Percentiles rank a stretch among this genome's conserved stretches.
phyloP scores from a whole-genome alignment of 2,113 vertebrate genomes.

The Triplophysa siluroides region DNA sequence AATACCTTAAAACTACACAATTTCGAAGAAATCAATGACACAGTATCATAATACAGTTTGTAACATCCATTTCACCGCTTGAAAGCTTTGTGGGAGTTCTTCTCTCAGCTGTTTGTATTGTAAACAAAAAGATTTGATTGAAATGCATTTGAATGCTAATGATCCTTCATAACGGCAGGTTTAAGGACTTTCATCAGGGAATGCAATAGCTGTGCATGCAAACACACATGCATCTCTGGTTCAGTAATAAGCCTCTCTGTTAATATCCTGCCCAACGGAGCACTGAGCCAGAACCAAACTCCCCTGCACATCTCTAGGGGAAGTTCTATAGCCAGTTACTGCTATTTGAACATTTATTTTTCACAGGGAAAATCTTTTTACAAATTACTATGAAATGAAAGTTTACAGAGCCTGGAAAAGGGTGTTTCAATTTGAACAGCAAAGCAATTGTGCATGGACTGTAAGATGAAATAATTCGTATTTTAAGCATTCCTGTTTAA shows the following conservation, averaged over 20 bases:
- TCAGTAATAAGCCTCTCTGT: constrained; percentile 37
- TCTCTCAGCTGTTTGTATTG: constrained; percentile 36
- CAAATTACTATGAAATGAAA: not conserved
- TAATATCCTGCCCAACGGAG: constrained; percentile 29
- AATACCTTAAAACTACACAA: not conserved
- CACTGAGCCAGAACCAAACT: constrained; percentile 25
- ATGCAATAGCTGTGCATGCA: constrained; percentile 28
- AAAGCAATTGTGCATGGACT: not conserved
- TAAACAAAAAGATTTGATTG: constrained; percentile 47
- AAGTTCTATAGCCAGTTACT: not conserved
- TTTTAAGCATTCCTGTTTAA: not conserved
- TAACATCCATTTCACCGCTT: constrained; percentile 2
- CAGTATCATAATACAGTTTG: not conserved
- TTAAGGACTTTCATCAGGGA: constrained; percentile 57
- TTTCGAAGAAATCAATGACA: not conserved
- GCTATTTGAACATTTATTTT: not conserved
- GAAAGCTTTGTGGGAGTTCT: constrained; percentile 23
- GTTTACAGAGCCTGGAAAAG: not conserved
- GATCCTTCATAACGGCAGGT: constrained; percentile 54
- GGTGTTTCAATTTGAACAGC: not conserved
- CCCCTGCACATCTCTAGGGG: constrained; percentile 6
- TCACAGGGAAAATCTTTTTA: not conserved
- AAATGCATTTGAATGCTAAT: constrained; percentile 57
- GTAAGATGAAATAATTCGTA: not conserved
- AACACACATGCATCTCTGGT: constrained; percentile 57